phyloP scores from a whole-genome alignment of 2,888 invertebrate genomes.

The Camptogramma bilineatum region DNA sequence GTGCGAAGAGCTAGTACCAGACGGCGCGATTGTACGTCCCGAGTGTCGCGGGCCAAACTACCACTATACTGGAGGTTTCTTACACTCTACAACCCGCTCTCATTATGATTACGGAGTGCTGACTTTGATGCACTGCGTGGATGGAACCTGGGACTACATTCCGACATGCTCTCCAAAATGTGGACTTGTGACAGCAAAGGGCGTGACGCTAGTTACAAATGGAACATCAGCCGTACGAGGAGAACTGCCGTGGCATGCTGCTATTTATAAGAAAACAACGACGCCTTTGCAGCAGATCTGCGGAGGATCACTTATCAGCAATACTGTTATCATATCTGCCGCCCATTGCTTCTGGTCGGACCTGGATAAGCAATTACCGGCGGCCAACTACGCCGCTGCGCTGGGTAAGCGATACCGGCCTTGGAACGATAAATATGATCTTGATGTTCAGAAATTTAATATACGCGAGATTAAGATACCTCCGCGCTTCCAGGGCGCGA shows the following conservation, averaged over 20 bases:
- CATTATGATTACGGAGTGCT: constrained; percentile 17
- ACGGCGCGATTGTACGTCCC: constrained; percentile 24
- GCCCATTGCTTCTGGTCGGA: constrained; percentile 63
- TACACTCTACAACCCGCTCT: background rate
- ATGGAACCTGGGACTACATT: constrained; percentile 31
- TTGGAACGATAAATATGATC: constrained; percentile 50
- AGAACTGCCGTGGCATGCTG: constrained; percentile 82
- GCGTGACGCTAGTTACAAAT: background rate
- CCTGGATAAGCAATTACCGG: constrained; percentile 40
- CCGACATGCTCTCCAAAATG: constrained; percentile 27
- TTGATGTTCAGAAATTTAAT: constrained; percentile 52
- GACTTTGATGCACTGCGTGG: constrained; percentile 30
- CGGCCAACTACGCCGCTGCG: constrained; percentile 51
- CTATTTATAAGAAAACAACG: constrained; percentile 69
- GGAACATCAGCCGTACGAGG: constrained; percentile 7
- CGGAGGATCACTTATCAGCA: constrained; percentile 78
- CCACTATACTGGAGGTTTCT: constrained; percentile 24
- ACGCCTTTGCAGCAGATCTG: constrained; percentile 77
- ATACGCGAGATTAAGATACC: constrained; percentile 67
- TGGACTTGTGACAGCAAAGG: constrained; percentile 8
- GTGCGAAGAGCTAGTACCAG: constrained; percentile 28
- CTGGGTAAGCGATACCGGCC: constrained; percentile 45
- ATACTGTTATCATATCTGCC: constrained; percentile 55
- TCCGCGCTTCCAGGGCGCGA: constrained; percentile 74
- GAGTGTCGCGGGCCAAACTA: constrained; percentile 31